These are phyloP conservation scores for Lineus longissimus DNA, from an alignment of 1,140 invertebrate species.

Conservation along the genomic window DNA sequence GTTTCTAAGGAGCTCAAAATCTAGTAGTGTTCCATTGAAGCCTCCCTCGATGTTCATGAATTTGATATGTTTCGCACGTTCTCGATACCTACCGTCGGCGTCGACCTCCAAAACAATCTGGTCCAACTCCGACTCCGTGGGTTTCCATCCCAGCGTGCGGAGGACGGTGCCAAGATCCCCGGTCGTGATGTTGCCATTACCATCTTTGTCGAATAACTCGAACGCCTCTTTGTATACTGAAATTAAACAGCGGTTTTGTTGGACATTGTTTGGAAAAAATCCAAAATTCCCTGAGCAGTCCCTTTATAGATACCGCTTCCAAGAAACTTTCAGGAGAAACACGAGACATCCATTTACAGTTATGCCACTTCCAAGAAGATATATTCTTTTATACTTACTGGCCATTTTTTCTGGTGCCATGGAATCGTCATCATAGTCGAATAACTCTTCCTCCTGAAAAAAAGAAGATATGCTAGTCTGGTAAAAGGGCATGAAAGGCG, in stretches of 20 bases:
- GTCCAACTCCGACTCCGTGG: conserved; percentile 20
- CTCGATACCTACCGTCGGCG: conserved; percentile 12
- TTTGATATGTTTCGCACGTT: background rate
- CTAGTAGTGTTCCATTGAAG: background rate
- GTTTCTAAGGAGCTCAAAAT: background rate
- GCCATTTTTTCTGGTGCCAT: too few species aligned
- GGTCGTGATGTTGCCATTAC: conserved; percentile 16
- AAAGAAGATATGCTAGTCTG: too few species aligned
- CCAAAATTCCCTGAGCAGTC: too few species aligned
- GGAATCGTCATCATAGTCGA: too few species aligned
- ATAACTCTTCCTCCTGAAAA: too few species aligned
- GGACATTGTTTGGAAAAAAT: too few species aligned
- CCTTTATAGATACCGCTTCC: too few species aligned
- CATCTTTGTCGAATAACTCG: conserved; percentile 21
- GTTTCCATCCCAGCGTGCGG: conserved; percentile 19
- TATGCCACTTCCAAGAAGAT: too few species aligned
- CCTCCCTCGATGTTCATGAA: background rate
- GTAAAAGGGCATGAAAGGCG: too few species aligned
- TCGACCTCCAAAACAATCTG: conserved; percentile 22
- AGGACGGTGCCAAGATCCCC: conserved; percentile 15
- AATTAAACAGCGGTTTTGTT: background rate
- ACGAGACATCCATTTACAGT: too few species aligned
- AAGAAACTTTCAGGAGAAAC: too few species aligned
- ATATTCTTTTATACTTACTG: too few species aligned
- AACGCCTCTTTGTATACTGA: conserved; percentile 21